Evolutionary conservation across 2,888 invertebrate genomes (phyloP).

Genomic region (Gandaritis pyraliata): DNA sequence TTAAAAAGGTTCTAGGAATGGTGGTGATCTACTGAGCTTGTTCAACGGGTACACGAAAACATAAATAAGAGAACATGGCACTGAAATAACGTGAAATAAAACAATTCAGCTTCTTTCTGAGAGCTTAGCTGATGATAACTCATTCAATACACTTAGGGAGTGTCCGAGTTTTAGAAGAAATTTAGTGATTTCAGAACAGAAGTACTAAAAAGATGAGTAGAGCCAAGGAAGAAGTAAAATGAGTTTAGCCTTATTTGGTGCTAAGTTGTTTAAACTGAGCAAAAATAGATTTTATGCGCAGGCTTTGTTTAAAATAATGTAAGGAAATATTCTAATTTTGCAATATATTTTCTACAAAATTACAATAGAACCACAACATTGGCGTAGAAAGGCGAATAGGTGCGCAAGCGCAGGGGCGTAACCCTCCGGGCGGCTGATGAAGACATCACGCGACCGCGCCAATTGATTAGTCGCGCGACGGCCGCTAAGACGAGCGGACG

Average conservation of each 20-base stretch:
- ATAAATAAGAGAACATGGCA: neutral
- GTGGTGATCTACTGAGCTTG: slow-evolving; percentile 13
- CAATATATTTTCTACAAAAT: slow-evolving; percentile 31
- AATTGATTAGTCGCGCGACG: slow-evolving; percentile 84
- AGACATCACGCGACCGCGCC: slow-evolving; percentile 80
- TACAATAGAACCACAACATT: slow-evolving; percentile 37
- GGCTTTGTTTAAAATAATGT: slow-evolving; percentile 12
- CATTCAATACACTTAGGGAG: no score
- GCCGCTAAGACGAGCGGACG: slow-evolving; percentile 64
- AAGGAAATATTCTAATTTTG: slow-evolving; percentile 24
- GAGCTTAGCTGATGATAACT: neutral
- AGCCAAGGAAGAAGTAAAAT: no score
- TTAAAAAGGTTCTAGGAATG: slow-evolving; percentile 29
- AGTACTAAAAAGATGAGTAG: neutral
- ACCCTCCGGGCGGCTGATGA: slow-evolving; percentile 80
- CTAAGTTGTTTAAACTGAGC: neutral
- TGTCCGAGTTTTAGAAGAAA: neutral
- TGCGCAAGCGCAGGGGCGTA: slow-evolving; percentile 73
- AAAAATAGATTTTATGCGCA: neutral
- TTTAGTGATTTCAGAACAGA: neutral
- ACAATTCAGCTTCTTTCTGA: neutral
- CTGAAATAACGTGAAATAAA: neutral
- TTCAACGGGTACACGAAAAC: slow-evolving; percentile 3
- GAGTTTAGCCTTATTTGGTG: no score
- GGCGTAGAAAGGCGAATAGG: slow-evolving; percentile 45